These are phyloP conservation scores for Alaudala cheleensis DNA, from an alignment of 2,113 vertebrate genomes.

Conservation along the genomic window DNA sequence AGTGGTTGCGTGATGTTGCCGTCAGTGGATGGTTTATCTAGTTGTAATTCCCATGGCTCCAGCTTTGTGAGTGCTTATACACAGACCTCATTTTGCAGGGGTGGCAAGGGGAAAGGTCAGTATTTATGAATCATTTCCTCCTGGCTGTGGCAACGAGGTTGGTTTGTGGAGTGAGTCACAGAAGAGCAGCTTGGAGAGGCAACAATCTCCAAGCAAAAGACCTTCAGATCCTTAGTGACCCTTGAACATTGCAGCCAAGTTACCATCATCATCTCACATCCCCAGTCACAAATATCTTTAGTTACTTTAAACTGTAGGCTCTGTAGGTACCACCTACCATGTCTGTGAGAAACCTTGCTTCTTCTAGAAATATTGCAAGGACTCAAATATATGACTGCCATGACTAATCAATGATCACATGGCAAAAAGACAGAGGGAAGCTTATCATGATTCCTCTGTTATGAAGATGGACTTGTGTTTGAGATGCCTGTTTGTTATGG, in stretches of 20 bases:
- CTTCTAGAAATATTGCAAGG: not conserved
- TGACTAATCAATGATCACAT: not conserved
- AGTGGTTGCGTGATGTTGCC: not conserved
- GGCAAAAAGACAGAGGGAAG: not conserved
- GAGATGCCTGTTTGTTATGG: not conserved
- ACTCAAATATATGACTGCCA: not conserved
- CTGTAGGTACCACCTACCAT: not conserved
- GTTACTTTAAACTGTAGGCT: not conserved
- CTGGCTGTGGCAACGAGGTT: slow-evolving; percentile 59
- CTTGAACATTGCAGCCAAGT: not conserved
- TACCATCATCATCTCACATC: not conserved
- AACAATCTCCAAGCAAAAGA: slow-evolving; percentile 8
- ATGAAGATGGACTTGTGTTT: not conserved
- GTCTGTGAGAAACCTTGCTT: not conserved
- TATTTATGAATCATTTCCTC: slow-evolving; percentile 80
- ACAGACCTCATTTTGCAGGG: slow-evolving; percentile 67
- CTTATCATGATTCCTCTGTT: not conserved
- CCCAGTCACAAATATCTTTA: not conserved
- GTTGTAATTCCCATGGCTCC: slow-evolving; percentile 55
- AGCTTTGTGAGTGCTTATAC: slow-evolving; percentile 61
- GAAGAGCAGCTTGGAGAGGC: slow-evolving; percentile 46
- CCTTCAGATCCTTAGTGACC: not conserved
- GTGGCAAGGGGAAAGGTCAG: slow-evolving; percentile 78
- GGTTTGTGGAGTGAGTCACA: slow-evolving; percentile 74
- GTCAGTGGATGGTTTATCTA: slow-evolving; percentile 41